Evolutionary conservation across 2,888 invertebrate genomes (phyloP).

Genomic region (Dasysyrphus albostriatus): DNA sequence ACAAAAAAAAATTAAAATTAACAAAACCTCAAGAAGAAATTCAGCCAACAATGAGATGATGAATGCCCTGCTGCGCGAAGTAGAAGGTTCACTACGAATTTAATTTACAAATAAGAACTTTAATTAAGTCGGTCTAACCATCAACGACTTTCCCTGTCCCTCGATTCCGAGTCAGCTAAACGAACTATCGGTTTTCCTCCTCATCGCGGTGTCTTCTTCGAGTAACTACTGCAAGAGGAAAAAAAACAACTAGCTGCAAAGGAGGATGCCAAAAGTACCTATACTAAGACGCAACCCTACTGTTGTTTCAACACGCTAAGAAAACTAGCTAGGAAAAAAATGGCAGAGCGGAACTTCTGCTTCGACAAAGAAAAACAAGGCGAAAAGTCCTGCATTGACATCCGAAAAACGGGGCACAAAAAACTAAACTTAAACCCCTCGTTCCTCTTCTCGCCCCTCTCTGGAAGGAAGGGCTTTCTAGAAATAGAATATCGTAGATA

Average conservation of each 20-base stretch:
- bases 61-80: slow-evolving; percentile 58
- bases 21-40: slow-evolving; percentile 36
- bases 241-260: slow-evolving; percentile 46
- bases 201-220: slow-evolving; percentile 7
- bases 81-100: slow-evolving; percentile 68
- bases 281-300: slow-evolving; percentile 43
- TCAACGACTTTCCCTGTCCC: not conserved
- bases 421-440: slow-evolving; percentile 17
- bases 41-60: slow-evolving; percentile 69
- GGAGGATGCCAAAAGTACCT: slow-evolving; percentile 58
- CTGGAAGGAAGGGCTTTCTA: not conserved
- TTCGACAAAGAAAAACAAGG: slow-evolving; percentile 72
- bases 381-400: slow-evolving; percentile 76
- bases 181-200: slow-evolving; percentile 6
- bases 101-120: slow-evolving; percentile 76
- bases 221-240: slow-evolving; percentile 16
- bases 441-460: not conserved
- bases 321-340: slow-evolving; percentile 25
- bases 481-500: not conserved
- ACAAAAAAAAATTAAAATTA: slow-evolving; percentile 9
- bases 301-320: slow-evolving; percentile 57
- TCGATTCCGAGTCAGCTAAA: not conserved
- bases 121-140: slow-evolving; percentile 73
- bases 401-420: slow-evolving; percentile 37
- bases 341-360: slow-evolving; percentile 61